Evolutionary conservation across 2,888 invertebrate species (phyloP).

Genomic region (Cryptosula pallasiana): DNA sequence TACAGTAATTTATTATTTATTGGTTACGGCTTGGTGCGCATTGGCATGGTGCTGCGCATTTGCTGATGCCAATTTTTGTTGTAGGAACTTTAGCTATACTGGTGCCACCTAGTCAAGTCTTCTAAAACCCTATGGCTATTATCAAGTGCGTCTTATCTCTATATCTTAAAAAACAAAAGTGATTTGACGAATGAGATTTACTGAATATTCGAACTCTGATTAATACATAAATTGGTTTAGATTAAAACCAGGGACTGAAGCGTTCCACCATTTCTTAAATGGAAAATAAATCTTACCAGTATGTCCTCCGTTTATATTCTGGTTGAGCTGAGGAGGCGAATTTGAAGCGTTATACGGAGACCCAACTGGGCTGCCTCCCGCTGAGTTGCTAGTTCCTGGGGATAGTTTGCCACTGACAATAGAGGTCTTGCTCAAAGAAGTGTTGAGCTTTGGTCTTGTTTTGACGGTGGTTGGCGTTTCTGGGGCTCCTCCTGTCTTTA

Average conservation of each 20-base stretch:
- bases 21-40: not conserved
- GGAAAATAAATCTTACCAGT: not conserved
- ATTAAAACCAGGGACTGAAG: too few species aligned
- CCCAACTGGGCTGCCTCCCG: not conserved
- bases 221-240: too few species aligned
- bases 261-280: too few species aligned
- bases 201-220: too few species aligned
- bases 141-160: too few species aligned
- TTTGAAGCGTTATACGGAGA: not conserved
- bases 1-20: not conserved
- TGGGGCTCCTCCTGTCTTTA: conserved; percentile 34
- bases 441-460: conserved; percentile 8
- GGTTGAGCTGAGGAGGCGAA: not conserved
- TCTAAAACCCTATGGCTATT: too few species aligned
- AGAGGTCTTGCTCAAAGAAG: conserved; percentile 5
- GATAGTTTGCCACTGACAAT: not conserved
- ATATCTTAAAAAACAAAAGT: too few species aligned
- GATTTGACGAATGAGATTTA: too few species aligned
- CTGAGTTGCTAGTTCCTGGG: conserved; percentile 3
- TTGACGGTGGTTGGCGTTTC: not conserved
- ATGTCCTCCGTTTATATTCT: not conserved
- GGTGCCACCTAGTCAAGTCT: too few species aligned
- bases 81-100: too few species aligned
- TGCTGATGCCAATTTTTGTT: not conserved
- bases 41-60: not conserved